Conservation (phyloP, 1,140 invertebrate species). For the Heliconius congener region DNA sequence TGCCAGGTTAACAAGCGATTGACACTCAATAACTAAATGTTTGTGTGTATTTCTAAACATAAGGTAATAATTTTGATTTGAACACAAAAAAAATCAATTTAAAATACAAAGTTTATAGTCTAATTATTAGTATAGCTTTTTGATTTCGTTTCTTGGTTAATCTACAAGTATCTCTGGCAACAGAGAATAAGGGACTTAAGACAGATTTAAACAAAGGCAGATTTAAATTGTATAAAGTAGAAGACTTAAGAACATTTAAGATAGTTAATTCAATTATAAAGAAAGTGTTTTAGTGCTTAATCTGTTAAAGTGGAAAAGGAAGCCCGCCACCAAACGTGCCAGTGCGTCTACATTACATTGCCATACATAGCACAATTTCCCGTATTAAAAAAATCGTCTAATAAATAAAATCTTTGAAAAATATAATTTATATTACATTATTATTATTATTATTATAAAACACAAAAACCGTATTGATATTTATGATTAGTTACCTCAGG, state of each 20-base stretch:
- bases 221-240: neutral
- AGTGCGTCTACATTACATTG: slow-evolving; percentile 56
- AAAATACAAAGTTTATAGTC: neutral
- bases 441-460: neutral
- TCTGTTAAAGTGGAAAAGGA: slow-evolving; percentile 34
- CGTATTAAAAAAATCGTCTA: slow-evolving; percentile 8
- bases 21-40: slow-evolving; percentile 23
- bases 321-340: slow-evolving; percentile 73
- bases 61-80: neutral
- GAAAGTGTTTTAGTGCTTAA: slow-evolving; percentile 39
- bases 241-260: neutral
- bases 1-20: slow-evolving; percentile 74
- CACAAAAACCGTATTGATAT: slow-evolving; percentile 20
- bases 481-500: slow-evolving; percentile 82
- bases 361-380: slow-evolving; percentile 27
- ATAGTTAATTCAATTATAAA: slow-evolving; percentile 22
- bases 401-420: neutral
- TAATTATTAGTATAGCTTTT: neutral
- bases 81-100: neutral
- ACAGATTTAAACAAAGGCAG: neutral
- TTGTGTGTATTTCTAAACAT: neutral
- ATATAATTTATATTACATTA: neutral
- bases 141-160: neutral
- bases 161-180: neutral
- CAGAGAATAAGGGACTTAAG: neutral